Evolutionary conservation across 2,113 vertebrate species (phyloP).

Genomic region (Sminthopsis crassicaudata): DNA sequence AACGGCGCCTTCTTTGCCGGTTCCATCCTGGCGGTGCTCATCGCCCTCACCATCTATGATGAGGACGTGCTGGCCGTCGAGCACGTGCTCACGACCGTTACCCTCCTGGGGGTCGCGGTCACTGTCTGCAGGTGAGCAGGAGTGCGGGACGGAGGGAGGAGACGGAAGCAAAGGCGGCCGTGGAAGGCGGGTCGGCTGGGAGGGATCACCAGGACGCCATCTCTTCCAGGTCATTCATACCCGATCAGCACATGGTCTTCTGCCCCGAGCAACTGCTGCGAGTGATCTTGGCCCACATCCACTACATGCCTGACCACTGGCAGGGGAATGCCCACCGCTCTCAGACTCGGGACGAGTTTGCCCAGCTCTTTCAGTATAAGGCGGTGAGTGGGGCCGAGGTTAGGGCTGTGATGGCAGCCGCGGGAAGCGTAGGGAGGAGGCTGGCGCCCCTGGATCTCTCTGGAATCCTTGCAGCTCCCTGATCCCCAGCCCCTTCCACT

Average conservation of each 20-base stretch:
- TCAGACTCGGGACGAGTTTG: conserved; percentile 97
- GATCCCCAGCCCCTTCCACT: conserved; percentile 32
- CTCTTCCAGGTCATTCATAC: conserved; percentile 93
- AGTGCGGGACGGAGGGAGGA: not conserved
- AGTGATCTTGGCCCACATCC: conserved; percentile 97
- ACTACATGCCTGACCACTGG: conserved; percentile 99
- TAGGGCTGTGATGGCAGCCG: conserved; percentile 61
- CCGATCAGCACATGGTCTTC: conserved; percentile 97
- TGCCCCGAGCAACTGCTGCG: conserved; percentile 98
- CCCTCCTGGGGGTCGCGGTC: conserved; percentile 95
- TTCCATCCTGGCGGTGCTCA: conserved; percentile 96
- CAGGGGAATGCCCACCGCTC: conserved; percentile 97
- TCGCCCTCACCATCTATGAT: conserved; percentile 97
- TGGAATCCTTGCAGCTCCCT: not conserved
- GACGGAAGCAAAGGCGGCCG: too few species aligned
- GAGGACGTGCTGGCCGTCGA: conserved; percentile 97
- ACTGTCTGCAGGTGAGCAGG: conserved; percentile 94
- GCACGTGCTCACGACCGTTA: conserved; percentile 96
- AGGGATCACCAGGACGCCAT: conserved; percentile 10
- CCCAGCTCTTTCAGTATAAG: conserved; percentile 99
- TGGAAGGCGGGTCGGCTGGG: not conserved
- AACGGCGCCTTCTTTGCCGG: conserved; percentile 98
- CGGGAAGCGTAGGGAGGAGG: not conserved
- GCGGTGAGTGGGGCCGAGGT: conserved; percentile 90
- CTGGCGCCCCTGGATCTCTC: not conserved